These are phyloP conservation scores for Hydrolagus affinis DNA, from an alignment of 2,113 vertebrate genomes.

Conservation along the genomic window DNA sequence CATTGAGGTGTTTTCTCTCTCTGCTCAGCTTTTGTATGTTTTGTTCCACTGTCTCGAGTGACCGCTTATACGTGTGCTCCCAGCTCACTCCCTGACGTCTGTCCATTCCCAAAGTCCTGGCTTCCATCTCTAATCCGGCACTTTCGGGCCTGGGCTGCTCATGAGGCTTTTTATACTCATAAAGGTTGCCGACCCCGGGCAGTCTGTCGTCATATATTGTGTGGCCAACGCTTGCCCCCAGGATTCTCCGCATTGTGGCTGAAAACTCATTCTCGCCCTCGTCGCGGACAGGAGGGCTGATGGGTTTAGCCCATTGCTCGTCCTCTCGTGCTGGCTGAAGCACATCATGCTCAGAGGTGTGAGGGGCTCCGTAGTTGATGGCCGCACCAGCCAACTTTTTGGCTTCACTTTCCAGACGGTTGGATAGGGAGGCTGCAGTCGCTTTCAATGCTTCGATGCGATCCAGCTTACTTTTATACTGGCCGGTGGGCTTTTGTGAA, in stretches of 20 bases:
- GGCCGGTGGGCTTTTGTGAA: slow-evolving; percentile 47
- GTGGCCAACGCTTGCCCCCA: slow-evolving; percentile 57
- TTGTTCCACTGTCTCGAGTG: slow-evolving; percentile 38
- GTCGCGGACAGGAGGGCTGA: slow-evolving; percentile 66
- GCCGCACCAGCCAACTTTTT: slow-evolving; percentile 71
- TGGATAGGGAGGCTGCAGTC: slow-evolving; percentile 82
- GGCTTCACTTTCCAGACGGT: slow-evolving; percentile 81
- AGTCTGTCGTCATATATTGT: slow-evolving; percentile 61
- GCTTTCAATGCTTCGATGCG: slow-evolving; percentile 84
- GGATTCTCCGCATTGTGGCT: slow-evolving; percentile 62
- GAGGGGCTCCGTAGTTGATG: slow-evolving; percentile 59
- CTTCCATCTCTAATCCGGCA: slow-evolving; percentile 44
- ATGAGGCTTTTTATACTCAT: slow-evolving; percentile 60
- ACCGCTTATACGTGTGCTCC: slow-evolving; percentile 47
- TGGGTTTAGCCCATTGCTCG: slow-evolving; percentile 50
- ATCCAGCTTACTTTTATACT: slow-evolving; percentile 64
- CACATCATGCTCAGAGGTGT: slow-evolving; percentile 49
- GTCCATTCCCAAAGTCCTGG: slow-evolving; percentile 43
- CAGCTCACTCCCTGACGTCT: slow-evolving; percentile 44
- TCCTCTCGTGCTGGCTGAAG: slow-evolving; percentile 45
- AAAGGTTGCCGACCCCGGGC: slow-evolving; percentile 68
- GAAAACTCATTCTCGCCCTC: slow-evolving; percentile 56
- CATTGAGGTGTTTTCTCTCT: not conserved
- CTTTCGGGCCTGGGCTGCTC: slow-evolving; percentile 51
- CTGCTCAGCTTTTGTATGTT: slow-evolving; percentile 36